Conservation (phyloP, 2,797 vertebrate genomes). For the Melanotaenia nigrans region DNA sequence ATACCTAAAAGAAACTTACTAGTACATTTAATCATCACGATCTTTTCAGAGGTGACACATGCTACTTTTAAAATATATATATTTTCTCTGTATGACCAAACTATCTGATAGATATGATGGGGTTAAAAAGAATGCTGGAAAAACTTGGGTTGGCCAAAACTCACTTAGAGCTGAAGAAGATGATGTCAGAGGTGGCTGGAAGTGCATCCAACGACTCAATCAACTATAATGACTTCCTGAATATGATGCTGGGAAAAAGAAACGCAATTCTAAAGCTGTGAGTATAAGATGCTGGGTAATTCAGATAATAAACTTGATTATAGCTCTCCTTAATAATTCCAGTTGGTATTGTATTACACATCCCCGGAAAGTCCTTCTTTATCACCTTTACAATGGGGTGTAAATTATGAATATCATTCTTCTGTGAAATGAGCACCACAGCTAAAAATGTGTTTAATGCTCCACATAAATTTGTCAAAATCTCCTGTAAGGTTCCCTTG, state of each 20-base stretch:
- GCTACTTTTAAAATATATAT: not conserved
- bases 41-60: not conserved
- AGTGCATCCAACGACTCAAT: constrained; percentile 77
- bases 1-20: not conserved
- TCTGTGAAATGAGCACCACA: too few species aligned
- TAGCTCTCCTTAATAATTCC: not conserved
- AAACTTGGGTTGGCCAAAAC: constrained; percentile 87
- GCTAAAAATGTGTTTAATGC: too few species aligned
- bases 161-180: constrained; percentile 88
- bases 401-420: too few species aligned
- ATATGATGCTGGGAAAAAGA: constrained; percentile 88
- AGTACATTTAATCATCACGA: too few species aligned
- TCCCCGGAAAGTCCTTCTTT: not conserved
- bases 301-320: not conserved
- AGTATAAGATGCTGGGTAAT: constrained; percentile 48
- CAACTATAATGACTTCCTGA: constrained; percentile 84
- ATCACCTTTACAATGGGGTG: too few species aligned
- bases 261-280: constrained; percentile 87
- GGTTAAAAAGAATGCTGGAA: constrained; percentile 88
- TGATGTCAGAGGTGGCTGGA: constrained; percentile 85
- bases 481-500: not conserved
- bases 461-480: not conserved
- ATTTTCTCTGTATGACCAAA: not conserved
- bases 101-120: constrained; percentile 83
- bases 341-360: not conserved